Conservation (phyloP, 1,140 invertebrate species). For the Drosophila subpulchrella region DNA sequence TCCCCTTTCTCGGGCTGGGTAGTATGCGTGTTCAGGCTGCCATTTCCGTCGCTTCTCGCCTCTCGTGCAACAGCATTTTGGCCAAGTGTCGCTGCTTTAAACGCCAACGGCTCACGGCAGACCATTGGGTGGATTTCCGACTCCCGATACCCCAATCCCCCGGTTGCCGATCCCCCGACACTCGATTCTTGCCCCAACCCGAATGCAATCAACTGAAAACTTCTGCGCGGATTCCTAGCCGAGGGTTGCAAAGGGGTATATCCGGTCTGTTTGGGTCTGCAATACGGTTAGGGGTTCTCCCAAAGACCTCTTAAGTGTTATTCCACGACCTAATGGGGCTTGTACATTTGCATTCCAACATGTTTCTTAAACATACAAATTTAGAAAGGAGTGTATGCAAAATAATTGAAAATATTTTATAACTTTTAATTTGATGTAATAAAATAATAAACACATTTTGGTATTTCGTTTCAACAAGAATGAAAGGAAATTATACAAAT, state of each 20-base stretch:
- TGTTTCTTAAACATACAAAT: not conserved
- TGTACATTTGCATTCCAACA: conserved; percentile 12
- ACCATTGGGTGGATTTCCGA: conserved; percentile 20
- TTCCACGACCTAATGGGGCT: not conserved
- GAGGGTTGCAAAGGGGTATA: conserved; percentile 16
- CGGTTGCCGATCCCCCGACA: conserved; percentile 12
- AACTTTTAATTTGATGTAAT: no score
- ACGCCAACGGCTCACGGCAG: conserved; percentile 4
- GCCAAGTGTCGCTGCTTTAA: conserved; percentile 25
- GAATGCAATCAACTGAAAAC: conserved; percentile 55
- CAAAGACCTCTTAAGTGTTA: not conserved
- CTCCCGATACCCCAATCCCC: not conserved
- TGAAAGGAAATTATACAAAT: no score
- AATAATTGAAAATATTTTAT: no score
- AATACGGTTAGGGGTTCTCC: not conserved
- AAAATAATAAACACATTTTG: no score
- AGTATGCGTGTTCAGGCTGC: conserved; percentile 28
- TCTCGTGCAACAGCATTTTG: not conserved
- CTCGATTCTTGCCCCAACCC: conserved; percentile 10
- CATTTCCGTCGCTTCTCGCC: conserved; percentile 42
- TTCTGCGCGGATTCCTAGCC: conserved; percentile 16
- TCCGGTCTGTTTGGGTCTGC: conserved; percentile 7
- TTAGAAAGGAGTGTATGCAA: no score
- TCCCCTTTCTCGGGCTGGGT: not conserved
- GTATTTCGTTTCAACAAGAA: no score